phyloP scores from a whole-genome alignment of 1,140 invertebrate species.

The Drosophila pruinosa region DNA sequence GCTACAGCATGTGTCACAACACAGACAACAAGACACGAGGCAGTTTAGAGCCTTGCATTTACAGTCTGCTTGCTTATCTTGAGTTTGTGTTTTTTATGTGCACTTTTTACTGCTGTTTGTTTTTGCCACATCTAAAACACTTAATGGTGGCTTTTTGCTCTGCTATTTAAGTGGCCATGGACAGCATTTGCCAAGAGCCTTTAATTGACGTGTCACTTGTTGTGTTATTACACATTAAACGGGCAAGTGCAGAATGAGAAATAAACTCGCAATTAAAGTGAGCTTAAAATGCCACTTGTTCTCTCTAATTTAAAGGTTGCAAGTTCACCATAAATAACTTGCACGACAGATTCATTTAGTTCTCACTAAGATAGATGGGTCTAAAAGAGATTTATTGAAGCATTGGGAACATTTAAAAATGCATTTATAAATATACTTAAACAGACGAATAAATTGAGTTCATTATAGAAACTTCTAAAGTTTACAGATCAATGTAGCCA shows the following conservation, averaged over 20 bases:
- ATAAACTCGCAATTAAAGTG: not conserved
- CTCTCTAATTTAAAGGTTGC: not conserved
- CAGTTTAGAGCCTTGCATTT: conserved; percentile 31
- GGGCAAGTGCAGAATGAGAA: not conserved
- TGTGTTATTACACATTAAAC: conserved; percentile 8
- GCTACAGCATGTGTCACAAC: conserved; percentile 35
- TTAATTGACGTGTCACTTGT: conserved; percentile 34
- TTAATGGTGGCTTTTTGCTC: conserved; percentile 22
- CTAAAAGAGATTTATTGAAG: too few relatives aligned
- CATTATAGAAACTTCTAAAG: not conserved
- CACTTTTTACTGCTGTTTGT: conserved; percentile 37
- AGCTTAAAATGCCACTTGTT: conserved; percentile 3
- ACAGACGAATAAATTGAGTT: too few relatives aligned
- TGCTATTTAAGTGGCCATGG: conserved; percentile 12
- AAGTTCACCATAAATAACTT: not conserved
- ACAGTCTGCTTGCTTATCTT: conserved; percentile 44
- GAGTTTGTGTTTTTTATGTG: conserved; percentile 37
- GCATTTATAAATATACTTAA: too few relatives aligned
- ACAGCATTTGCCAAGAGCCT: conserved; percentile 25
- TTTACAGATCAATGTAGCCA: not conserved
- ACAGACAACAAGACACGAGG: conserved; percentile 9
- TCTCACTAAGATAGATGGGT: too few relatives aligned
- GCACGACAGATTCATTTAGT: not conserved
- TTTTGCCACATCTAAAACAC: conserved; percentile 31
- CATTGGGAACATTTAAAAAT: too few relatives aligned